Evolutionary conservation across 2,888 invertebrate genomes (phyloP).

Genomic region (Leptinotarsa peninsularis): DNA sequence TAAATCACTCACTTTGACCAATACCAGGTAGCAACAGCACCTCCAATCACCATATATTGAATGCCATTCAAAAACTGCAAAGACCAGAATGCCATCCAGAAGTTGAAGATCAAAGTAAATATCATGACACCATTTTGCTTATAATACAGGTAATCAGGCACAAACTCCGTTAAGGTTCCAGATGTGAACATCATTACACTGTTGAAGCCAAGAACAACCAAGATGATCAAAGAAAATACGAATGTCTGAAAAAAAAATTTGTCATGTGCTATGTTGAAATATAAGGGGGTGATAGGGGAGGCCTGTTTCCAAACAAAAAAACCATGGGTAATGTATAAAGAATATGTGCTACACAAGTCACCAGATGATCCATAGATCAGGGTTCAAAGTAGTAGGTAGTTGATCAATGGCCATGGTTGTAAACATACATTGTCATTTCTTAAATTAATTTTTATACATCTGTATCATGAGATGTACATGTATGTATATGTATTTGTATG

Average conservation of each 20-base stretch:
- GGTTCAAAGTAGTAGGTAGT: too few species aligned
- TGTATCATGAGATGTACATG: too few species aligned
- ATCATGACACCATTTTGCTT: conserved; percentile 48
- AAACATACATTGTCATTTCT: too few species aligned
- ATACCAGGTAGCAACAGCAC: conserved; percentile 75
- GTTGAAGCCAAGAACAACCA: conserved; percentile 54
- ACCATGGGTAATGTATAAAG: too few species aligned
- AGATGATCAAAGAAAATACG: conserved; percentile 63
- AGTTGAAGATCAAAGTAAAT: conserved; percentile 59
- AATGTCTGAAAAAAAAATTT: conserved; percentile 62
- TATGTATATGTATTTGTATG: too few species aligned
- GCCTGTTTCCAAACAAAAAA: too few species aligned
- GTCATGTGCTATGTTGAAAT: too few species aligned
- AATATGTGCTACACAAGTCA: too few species aligned
- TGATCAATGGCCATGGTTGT: too few species aligned
- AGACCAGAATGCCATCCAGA: conserved; percentile 72
- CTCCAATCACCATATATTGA: conserved; percentile 74
- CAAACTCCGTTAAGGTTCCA: conserved; percentile 37
- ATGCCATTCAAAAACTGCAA: conserved; percentile 73
- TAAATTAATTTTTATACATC: too few species aligned
- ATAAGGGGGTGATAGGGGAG: too few species aligned
- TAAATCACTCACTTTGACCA: conserved; percentile 68
- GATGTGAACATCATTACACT: conserved; percentile 45
- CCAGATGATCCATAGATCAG: too few species aligned
- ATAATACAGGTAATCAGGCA: conserved; percentile 42